A percentile compares a stretch with the other conserved stretches of the same genome.
phyloP scores from a whole-genome alignment of 1,140 invertebrate genomes.

The Coptotermes formosanus region DNA sequence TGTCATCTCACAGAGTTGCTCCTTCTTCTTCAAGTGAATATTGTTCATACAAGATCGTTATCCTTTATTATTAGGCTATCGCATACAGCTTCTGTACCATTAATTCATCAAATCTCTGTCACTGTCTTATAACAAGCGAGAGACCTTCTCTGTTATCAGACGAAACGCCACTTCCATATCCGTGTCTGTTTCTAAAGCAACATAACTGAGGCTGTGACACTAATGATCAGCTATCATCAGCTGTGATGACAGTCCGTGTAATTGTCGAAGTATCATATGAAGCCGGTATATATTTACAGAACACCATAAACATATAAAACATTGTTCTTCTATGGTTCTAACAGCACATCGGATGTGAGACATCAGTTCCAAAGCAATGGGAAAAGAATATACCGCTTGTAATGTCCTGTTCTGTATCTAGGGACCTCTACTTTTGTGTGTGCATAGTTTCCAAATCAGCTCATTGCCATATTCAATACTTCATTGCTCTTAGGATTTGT shows the following conservation, averaged over 20 bases:
- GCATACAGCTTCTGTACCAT: neutral
- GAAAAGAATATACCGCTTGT: no score
- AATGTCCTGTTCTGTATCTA: no score
- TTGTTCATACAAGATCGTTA: no score
- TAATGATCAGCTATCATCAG: neutral
- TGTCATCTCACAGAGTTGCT: no score
- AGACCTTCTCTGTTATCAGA: neutral
- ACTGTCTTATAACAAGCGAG: neutral
- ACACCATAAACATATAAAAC: conserved; percentile 1
- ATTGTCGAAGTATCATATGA: neutral
- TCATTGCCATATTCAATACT: no score
- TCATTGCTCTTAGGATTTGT: no score
- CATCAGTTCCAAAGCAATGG: no score
- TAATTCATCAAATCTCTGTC: neutral
- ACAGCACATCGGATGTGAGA: no score
- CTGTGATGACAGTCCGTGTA: neutral
- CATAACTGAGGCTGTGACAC: neutral
- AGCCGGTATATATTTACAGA: neutral
- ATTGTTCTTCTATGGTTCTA: neutral
- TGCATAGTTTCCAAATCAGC: no score
- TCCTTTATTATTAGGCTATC: neutral
- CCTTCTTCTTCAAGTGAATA: no score
- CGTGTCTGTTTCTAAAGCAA: conserved; percentile 1
- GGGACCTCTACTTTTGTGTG: no score
- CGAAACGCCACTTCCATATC: neutral